Conservation (phyloP, 2,888 invertebrate genomes). For the Trissolcus japonicus region DNA sequence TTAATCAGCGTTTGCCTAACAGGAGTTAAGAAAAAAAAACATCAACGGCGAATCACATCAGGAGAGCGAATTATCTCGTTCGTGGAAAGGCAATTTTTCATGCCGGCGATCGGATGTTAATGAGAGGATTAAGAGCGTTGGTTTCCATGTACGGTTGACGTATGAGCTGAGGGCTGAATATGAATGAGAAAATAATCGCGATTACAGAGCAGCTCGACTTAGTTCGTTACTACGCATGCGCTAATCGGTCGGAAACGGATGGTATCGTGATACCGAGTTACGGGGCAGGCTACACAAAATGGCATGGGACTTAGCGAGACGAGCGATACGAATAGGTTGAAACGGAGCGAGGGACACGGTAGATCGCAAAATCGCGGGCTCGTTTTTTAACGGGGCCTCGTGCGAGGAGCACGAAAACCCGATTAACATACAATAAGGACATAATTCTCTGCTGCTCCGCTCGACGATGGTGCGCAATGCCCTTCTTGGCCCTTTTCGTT, state of each 20-base stretch:
- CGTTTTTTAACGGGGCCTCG: slow-evolving; percentile 66
- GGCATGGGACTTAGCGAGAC: slow-evolving; percentile 40
- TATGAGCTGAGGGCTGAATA: slow-evolving; percentile 33
- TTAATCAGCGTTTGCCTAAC: background rate
- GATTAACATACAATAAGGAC: slow-evolving; percentile 74
- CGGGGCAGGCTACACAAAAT: slow-evolving; percentile 50
- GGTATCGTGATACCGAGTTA: slow-evolving; percentile 46
- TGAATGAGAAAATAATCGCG: slow-evolving; percentile 46
- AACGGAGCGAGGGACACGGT: slow-evolving; percentile 28
- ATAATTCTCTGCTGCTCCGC: slow-evolving; percentile 69
- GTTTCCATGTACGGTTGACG: slow-evolving; percentile 27
- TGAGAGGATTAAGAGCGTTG: slow-evolving; percentile 25
- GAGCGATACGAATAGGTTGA: slow-evolving; percentile 33
- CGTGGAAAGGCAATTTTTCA: background rate
- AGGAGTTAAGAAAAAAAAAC: background rate
- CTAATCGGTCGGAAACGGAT: slow-evolving; percentile 56
- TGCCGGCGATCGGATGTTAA: slow-evolving; percentile 22
- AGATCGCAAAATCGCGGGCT: slow-evolving; percentile 61
- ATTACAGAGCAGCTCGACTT: slow-evolving; percentile 36
- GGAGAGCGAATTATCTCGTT: no score
- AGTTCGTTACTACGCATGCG: slow-evolving; percentile 37
- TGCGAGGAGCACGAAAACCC: slow-evolving; percentile 64
- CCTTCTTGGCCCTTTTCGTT: slow-evolving; percentile 61
- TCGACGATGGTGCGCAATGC: slow-evolving; percentile 53
- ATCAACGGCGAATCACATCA: background rate